Evolutionary conservation across 2,888 invertebrate species (phyloP), one percentile per base, ranked within the genome.

Genomic region (Chorisops tibialis): DNA sequence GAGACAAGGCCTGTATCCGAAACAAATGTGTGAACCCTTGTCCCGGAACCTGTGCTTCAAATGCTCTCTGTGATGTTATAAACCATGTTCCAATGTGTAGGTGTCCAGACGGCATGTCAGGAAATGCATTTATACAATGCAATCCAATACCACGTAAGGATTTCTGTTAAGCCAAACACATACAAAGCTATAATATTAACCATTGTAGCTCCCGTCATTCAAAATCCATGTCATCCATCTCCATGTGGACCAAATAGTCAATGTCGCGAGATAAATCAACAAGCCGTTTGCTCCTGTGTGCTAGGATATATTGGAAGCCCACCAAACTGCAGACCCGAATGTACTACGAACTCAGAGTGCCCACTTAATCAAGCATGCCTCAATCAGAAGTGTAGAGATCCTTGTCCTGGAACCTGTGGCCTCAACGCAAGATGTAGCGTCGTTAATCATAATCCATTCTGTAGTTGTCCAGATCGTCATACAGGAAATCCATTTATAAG

Each of bases 391-490:
- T 90, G 90, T 71, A 73, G 79, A 38, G 84, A 89, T 73, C 89
- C 89, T n/a, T 89, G 89, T 71, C 81, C 84, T 7, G 88, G 87
- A 63, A 83, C 87, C 21, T 89, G 88, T 72, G 89, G 88, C 12
- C 80, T 83, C 51, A 85, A 85, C 72, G 86, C 90, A 6, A 80
- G 85, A 61, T 91, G 91, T 71, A 85, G 85, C 77, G 88, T 89
- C n/a, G 84, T 87, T 4, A 88, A 88, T 70, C 90, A 91, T 71
- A 83, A 84, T 70, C 88, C 90, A 7, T 85, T 87, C 68, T 91
- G 91, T 70, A 82, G 81, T 47, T 90, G 90, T 71, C 81, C 83
- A 52, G 75, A 76, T 6, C 81, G 82, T 11, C 84, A 81, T 69
- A 81, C 85, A 1, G 88, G 88, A 41, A 86, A 89, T 81, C 88